Evolutionary conservation across 2,888 invertebrate species (phyloP).

Genomic region (Platycheirus albimanus): DNA sequence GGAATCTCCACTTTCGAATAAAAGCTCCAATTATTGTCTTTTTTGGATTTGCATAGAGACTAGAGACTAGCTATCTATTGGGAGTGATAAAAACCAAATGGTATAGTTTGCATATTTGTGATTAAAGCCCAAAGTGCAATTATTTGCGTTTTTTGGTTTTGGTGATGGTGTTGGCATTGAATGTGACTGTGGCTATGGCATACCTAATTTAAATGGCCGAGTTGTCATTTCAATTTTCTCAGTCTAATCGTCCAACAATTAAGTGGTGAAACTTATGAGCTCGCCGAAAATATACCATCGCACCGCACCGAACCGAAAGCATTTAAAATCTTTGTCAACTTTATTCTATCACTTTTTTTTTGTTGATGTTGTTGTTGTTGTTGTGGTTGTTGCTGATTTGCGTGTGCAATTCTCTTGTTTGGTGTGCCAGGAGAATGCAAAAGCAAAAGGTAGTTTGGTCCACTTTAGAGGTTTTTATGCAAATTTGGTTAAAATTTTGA

Average conservation of each 20-base stretch:
- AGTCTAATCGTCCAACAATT: conserved; percentile 38
- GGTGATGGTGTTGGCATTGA: too few relatives aligned
- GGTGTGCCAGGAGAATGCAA: conserved; percentile 21
- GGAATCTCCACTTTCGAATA: conserved; percentile 34
- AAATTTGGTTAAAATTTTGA: conserved; percentile 20
- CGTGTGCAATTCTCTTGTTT: conserved; percentile 7
- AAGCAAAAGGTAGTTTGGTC: conserved; percentile 6
- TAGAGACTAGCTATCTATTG: background rate
- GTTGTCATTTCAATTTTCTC: conserved; percentile 23
- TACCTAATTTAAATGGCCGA: conserved; percentile 25
- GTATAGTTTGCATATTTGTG: conserved; percentile 19
- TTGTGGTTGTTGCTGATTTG: too few relatives aligned
- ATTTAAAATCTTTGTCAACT: conserved; percentile 6
- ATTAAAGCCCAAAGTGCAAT: conserved; percentile 26
- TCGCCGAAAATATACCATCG: background rate
- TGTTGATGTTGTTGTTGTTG: background rate
- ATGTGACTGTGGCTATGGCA: too few relatives aligned
- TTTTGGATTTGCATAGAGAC: conserved; percentile 32
- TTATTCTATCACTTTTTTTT: background rate
- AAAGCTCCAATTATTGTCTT: conserved; percentile 19
- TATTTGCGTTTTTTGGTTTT: conserved; percentile 19
- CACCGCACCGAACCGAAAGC: too few relatives aligned
- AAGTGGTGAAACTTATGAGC: conserved; percentile 23
- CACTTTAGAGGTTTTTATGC: conserved; percentile 10
- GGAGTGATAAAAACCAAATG: conserved; percentile 18